Evolutionary conservation across 2,888 invertebrate genomes (phyloP), one percentile per base, ranked within the genome.

Genomic region (Acleris cristana): DNA sequence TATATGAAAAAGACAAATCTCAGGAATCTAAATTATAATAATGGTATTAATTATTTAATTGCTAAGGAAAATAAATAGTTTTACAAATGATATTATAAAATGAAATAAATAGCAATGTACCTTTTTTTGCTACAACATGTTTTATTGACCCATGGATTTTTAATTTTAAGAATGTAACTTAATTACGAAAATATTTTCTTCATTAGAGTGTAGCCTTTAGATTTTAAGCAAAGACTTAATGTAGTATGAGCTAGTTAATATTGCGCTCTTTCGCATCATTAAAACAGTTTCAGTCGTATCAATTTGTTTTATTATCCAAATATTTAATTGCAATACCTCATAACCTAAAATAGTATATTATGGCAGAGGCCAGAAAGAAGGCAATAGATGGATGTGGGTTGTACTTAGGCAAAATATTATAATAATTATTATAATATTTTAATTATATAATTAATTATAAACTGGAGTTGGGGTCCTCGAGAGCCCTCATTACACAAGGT

Each of bases 201-300:
- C 56, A 34, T 61, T 57, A 57, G 51, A 19, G 44, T 61, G 18
- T 66, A 52, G 44, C 56, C 30, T 21, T 66, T 61, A 58, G 52
- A 53, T 26, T 16, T 44, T 55, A 65, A 52, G 26, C 44, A 18
- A 30, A 57, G 45, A 57, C 51, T 62, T 56, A 60, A 59, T 56
- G 64, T 71, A 68, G 51, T 56, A 58, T 49, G 62, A 61, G 34
- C 51, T 57, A 58, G 64, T 34, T 51, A 61, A 57, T 68, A 34
- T 64, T 70, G 70, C 59, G 66, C 70, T 60, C 68, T 71, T 69
- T 69, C 70, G 73, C 72, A 78, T 77, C 18, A 74, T 74, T 73
- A 75, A 73, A 79, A 72, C 69, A 75, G 74, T 74, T 71, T 57
- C 57, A 60, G 62, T 70, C 55, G 40, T 23, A 57, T 60, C 61